Percentiles rank a stretch among this genome's conserved stretches.
These are phyloP conservation scores for Microcebus jonahi DNA, from an alignment of 2,113 vertebrate genomes.

Conservation along the genomic window DNA sequence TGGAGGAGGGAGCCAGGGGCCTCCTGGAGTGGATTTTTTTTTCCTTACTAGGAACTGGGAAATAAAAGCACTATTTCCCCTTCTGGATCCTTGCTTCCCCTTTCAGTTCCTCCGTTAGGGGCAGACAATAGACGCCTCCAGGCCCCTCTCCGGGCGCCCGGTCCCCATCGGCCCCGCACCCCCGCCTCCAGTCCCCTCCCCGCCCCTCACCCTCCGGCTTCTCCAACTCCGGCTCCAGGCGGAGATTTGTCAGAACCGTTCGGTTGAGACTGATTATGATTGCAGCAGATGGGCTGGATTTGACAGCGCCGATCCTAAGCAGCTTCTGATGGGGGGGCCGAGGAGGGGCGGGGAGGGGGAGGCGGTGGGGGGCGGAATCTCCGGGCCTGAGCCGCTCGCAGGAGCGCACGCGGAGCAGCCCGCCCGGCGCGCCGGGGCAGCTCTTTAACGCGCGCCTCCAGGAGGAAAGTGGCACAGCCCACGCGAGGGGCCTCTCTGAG, in stretches of 20 bases:
- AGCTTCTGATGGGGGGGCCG: slow-evolving; percentile 52
- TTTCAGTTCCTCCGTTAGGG: slow-evolving; percentile 72
- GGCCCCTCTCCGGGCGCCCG: slow-evolving; percentile 26
- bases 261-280: slow-evolving; percentile 92
- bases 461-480: slow-evolving; percentile 83
- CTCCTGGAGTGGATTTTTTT: slow-evolving; percentile 71
- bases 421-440: slow-evolving; percentile 66
- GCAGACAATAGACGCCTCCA: slow-evolving; percentile 86
- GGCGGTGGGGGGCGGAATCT: slow-evolving; percentile 65
- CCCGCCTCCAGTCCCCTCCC: slow-evolving; percentile 52
- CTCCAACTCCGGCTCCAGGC: slow-evolving; percentile 84
- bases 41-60: slow-evolving; percentile 81
- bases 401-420: slow-evolving; percentile 78
- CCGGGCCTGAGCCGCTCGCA: slow-evolving; percentile 66
- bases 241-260: slow-evolving; percentile 91
- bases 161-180: neutral
- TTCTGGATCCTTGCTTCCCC: slow-evolving; percentile 38
- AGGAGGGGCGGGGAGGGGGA: slow-evolving; percentile 22
- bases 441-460: slow-evolving; percentile 61
- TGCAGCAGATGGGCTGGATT: slow-evolving; percentile 91
- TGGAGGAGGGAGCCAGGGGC: neutral
- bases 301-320: slow-evolving; percentile 83
- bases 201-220: slow-evolving; percentile 66
- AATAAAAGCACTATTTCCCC: slow-evolving; percentile 53
- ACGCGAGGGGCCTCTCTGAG: slow-evolving; percentile 77